Conservation (phyloP, 2,797 vertebrate genomes). For the Gallirallus australis region DNA sequence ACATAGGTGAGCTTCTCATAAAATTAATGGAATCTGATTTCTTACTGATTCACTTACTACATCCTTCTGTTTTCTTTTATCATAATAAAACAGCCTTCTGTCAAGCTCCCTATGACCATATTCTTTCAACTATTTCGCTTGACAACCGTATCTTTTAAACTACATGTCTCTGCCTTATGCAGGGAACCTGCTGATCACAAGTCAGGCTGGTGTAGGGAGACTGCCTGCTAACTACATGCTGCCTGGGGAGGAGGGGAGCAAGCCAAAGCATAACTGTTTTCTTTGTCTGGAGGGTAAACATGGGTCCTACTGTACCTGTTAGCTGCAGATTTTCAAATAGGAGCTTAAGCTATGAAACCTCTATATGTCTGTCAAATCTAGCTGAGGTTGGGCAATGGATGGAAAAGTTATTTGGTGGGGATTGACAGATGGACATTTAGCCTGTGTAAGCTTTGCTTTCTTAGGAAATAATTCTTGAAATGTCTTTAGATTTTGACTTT, state of each 20-base stretch:
- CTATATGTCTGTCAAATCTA: background rate
- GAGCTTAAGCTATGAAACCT: background rate
- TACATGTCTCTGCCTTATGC: background rate
- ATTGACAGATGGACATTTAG: background rate
- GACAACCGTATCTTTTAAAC: background rate
- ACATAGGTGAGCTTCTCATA: background rate
- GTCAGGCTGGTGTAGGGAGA: background rate
- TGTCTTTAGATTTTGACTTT: background rate
- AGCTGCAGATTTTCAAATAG: background rate
- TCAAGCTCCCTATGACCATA: background rate
- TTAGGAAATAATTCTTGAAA: background rate
- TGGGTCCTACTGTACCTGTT: background rate
- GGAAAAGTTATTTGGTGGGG: background rate
- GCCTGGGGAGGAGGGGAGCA: background rate
- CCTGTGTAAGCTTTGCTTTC: background rate
- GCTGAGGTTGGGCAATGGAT: background rate
- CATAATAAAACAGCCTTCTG: background rate
- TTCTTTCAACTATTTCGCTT: background rate
- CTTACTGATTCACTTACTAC: background rate
- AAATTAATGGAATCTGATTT: background rate
- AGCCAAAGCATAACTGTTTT: background rate
- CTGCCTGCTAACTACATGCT: background rate
- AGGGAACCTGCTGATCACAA: background rate
- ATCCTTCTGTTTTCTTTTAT: background rate
- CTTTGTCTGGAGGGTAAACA: fast-evolving